A percentile compares a stretch with the other conserved stretches of the same genome.
Evolutionary conservation across 23 tunicate genomes (phyloP).

Genomic region (Aplidium turbinatum): DNA sequence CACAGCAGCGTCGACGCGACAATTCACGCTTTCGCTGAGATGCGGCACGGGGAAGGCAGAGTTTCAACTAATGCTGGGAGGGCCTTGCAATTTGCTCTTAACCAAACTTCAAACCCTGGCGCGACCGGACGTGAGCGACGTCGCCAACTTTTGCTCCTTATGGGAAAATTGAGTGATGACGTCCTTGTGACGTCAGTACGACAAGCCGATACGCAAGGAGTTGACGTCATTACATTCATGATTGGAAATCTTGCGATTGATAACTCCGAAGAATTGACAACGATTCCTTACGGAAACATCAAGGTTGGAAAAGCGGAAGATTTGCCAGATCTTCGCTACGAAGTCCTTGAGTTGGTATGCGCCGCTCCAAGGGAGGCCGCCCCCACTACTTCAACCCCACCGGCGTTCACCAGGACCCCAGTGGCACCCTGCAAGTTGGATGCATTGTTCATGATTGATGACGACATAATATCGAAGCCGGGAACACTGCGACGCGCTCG

Average conservation of each 20-base stretch:
- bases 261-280: slow-evolving; percentile 28
- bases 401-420: neutral
- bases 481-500: neutral
- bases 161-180: slow-evolving; percentile 43
- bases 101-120: slow-evolving; percentile 23
- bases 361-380: slow-evolving; percentile 20
- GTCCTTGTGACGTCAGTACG: slow-evolving; percentile 26
- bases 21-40: neutral
- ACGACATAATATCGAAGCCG: slow-evolving; percentile 10
- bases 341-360: slow-evolving; percentile 61
- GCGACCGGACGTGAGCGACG: neutral
- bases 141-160: slow-evolving; percentile 25
- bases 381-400: slow-evolving; percentile 1
- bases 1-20: neutral
- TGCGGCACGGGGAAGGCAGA: slow-evolving; percentile 15
- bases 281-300: slow-evolving; percentile 40
- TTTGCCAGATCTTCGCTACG: slow-evolving; percentile 39
- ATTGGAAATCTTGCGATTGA: slow-evolving; percentile 30
- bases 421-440: slow-evolving; percentile 53
- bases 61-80: slow-evolving; percentile 48
- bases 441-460: slow-evolving; percentile 51
- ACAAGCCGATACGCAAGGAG: slow-evolving; percentile 9
- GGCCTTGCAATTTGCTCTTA: slow-evolving; percentile 29
- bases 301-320: slow-evolving; percentile 10
- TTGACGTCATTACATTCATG: slow-evolving; percentile 43